Conservation (phyloP, 2,797 vertebrate genomes). For the Pelodytes ibericus region DNA sequence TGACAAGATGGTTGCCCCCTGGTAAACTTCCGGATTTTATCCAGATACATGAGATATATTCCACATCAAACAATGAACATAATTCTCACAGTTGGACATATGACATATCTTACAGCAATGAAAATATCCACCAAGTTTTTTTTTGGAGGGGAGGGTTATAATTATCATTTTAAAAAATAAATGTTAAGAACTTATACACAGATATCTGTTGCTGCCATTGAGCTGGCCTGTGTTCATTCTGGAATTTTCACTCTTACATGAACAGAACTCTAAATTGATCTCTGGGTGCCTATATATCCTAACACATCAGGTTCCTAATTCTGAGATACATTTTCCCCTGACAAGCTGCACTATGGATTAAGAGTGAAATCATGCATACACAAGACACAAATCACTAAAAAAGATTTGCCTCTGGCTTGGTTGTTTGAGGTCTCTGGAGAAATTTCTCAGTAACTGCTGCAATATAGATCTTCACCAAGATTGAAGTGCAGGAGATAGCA, state of each 20-base stretch:
- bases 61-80: too few species aligned
- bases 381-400: conserved; percentile 45
- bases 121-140: too few species aligned
- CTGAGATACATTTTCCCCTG: conserved; percentile 58
- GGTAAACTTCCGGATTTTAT: too few species aligned
- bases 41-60: too few species aligned
- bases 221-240: conserved; percentile 43
- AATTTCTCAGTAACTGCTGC: conserved; percentile 52
- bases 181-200: conserved; percentile 5
- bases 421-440: conserved; percentile 53
- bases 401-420: conserved; percentile 45
- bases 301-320: conserved; percentile 56
- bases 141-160: neutral
- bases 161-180: conserved; percentile 10
- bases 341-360: conserved; percentile 43
- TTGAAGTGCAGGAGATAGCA: conserved; percentile 38
- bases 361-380: conserved; percentile 60
- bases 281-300: conserved; percentile 51
- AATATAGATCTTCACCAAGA: conserved; percentile 50
- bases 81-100: too few species aligned
- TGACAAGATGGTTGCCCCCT: too few species aligned
- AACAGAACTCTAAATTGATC: conserved; percentile 56
- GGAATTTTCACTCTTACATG: conserved; percentile 24
- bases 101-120: too few species aligned
- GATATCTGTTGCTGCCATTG: conserved; percentile 31